phyloP scores from a whole-genome alignment of 2,888 invertebrate species.

The Macaria notata region DNA sequence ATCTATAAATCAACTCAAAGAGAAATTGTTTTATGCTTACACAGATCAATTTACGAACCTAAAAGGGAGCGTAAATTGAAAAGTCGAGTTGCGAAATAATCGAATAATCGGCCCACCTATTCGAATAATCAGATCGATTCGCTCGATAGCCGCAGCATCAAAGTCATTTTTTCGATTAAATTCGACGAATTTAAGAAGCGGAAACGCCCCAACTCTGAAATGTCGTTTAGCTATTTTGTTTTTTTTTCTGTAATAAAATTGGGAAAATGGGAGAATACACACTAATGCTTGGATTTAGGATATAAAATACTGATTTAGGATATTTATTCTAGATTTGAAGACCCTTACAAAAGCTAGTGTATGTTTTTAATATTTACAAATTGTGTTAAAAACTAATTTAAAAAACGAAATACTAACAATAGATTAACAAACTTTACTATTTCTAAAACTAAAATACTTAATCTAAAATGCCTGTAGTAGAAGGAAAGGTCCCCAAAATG shows the following conservation, averaged over 20 bases:
- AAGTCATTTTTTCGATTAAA: constrained; percentile 41
- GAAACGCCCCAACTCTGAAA: constrained; percentile 22
- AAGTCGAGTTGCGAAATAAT: constrained; percentile 70
- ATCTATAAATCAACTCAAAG: constrained; percentile 18
- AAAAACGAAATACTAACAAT: too few relatives aligned
- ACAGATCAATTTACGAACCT: constrained; percentile 52
- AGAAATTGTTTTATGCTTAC: constrained; percentile 52
- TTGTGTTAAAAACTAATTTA: too few relatives aligned
- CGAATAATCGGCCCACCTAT: constrained; percentile 45
- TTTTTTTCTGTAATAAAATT: background rate
- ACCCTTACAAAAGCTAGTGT: too few relatives aligned
- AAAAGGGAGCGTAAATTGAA: constrained; percentile 71
- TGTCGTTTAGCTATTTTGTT: constrained; percentile 22
- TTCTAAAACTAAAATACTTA: too few relatives aligned
- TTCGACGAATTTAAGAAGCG: constrained; percentile 18
- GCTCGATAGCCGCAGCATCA: constrained; percentile 15
- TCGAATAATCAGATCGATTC: constrained; percentile 19
- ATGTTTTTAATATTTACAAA: too few relatives aligned
- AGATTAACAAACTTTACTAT: too few relatives aligned
- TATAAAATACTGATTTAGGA: too few relatives aligned
- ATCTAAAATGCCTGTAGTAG: too few relatives aligned
- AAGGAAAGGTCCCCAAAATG: too few relatives aligned
- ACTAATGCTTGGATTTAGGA: too few relatives aligned
- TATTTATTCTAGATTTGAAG: too few relatives aligned
- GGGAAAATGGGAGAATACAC: background rate